Evolutionary conservation across 2,113 vertebrate species (phyloP).

Genomic region (Semnornis frantzii): DNA sequence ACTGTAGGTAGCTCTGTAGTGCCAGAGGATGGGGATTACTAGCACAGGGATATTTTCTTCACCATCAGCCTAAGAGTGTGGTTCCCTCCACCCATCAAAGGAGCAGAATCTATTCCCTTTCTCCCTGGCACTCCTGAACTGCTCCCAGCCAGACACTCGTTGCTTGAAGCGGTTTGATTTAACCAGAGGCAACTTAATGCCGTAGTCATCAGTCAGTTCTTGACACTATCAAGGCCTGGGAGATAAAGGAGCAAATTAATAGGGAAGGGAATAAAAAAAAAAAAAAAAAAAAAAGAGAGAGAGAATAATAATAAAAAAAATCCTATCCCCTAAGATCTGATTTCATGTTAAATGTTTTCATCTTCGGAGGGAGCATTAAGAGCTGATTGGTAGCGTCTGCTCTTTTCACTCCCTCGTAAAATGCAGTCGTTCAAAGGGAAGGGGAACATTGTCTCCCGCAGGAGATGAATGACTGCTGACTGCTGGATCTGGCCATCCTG

Average conservation of each 20-base stretch:
- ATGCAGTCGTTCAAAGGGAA: background rate
- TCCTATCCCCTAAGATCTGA: background rate
- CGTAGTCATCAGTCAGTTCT: background rate
- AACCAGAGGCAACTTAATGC: conserved; percentile 19
- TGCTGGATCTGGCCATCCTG: background rate
- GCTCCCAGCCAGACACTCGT: background rate
- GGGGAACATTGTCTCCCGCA: background rate
- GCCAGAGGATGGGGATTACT: fast-evolving
- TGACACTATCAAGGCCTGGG: conserved; percentile 21
- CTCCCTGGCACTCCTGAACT: background rate
- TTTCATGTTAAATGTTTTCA: conserved; percentile 14
- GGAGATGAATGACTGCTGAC: background rate
- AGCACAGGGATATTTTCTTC: background rate
- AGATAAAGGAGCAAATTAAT: conserved; percentile 34
- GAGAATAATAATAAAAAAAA: background rate
- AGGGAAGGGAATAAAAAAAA: background rate
- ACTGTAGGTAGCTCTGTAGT: background rate
- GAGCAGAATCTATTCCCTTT: background rate
- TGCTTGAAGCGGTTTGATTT: conserved; percentile 31
- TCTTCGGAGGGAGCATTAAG: background rate
- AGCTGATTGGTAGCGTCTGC: background rate
- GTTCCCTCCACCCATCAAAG: background rate
- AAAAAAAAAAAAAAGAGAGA: background rate
- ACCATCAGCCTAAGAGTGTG: background rate
- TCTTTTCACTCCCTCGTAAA: background rate